Evolutionary conservation across 2,888 invertebrate species (phyloP).

Genomic region (Andrena minutula): DNA sequence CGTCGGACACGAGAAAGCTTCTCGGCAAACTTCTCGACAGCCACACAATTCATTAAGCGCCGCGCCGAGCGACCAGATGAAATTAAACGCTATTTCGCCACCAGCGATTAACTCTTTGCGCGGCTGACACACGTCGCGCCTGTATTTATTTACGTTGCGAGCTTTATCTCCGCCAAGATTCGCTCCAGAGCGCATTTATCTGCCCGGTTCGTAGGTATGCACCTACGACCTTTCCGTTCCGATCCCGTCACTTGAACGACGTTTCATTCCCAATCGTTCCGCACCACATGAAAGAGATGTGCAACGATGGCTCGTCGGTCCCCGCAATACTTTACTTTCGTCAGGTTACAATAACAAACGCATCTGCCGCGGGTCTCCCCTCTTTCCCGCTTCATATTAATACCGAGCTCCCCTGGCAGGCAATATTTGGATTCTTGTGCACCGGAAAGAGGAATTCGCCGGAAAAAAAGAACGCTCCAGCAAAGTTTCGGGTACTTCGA

Average conservation of each 20-base stretch:
- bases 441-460: not conserved
- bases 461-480: constrained; percentile 15
- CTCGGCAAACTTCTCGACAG: constrained; percentile 43
- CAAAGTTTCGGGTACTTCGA: constrained; percentile 37
- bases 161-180: constrained; percentile 9
- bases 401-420: not conserved
- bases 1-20: constrained; percentile 26
- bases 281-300: no score
- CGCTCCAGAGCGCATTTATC: constrained; percentile 36
- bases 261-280: no score
- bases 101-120: constrained; percentile 55
- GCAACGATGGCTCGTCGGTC: no score
- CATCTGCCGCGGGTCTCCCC: not conserved
- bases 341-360: not conserved
- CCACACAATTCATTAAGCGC: constrained; percentile 59
- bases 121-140: not conserved
- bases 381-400: not conserved
- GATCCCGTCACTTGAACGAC: no score
- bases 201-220: not conserved
- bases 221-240: no score
- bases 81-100: constrained; percentile 42
- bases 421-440: constrained; percentile 23
- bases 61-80: constrained; percentile 47
- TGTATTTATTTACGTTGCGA: constrained; percentile 2
- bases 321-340: no score